Evolutionary conservation across 2,797 vertebrate genomes (phyloP), one percentile per base, ranked within the genome.

Genomic region (Crocodylus rhombifer): DNA sequence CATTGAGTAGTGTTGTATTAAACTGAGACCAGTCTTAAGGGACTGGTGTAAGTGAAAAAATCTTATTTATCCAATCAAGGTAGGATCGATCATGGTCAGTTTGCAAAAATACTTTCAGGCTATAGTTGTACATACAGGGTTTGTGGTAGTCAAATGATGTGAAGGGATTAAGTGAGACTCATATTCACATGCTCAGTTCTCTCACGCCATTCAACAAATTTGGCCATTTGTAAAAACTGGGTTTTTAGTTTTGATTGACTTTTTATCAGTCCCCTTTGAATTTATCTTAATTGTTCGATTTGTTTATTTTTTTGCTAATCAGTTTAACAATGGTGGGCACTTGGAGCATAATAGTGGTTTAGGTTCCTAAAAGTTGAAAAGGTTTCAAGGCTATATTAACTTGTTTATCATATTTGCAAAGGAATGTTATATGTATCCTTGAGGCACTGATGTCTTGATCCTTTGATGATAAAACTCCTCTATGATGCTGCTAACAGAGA

Each of bases 181-280:
- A 1, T 60, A 26, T 87, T 95, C 93, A 63, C 36, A 63, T 87
- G 60, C 76, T 82, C 36, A 93, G 30, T 88, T 86, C 85, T 87
- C 28, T 26, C 82, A 80, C 84, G 30, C 92, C 67, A 87, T 89
- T 94, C 25, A 81, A 6, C 57, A 90, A 73, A 95, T 87, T 76
- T 77, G 67, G 89, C 80, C 87, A 0, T 83, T 87, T 84, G 84
- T 82, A 33, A 89, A 78, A 92, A 55, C 7, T 0, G 1, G 63
- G 82, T 89, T 86, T 93, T 69, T 89, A 4, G 55, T 86, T 71
- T 91, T 84, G 65, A 11, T 78, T 82, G 25, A 79, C 57, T 82
- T 33, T 15, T 69, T 86, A 56, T 0, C 88, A 55, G 42, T 51
- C 10, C 42, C 42, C 77, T 92, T 87, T 87, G 67, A 94, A n/a